Conservation (phyloP, 2,888 invertebrate species). For the Hofmannophila pseudospretella region DNA sequence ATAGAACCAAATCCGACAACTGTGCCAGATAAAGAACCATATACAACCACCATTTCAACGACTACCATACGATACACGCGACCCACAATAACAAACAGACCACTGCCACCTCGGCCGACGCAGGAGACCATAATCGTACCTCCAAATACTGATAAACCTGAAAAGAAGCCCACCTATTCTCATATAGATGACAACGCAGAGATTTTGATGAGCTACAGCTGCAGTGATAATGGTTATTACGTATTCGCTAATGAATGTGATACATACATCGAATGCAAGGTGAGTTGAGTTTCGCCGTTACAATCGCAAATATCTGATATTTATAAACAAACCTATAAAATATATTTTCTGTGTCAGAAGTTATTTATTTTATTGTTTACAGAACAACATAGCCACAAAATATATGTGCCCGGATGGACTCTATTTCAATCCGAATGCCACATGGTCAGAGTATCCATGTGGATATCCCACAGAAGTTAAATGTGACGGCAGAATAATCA, state of each 20-base stretch:
- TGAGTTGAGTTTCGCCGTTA: too few relatives aligned
- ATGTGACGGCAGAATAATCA: constrained; percentile 77
- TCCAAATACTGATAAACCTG: too few relatives aligned
- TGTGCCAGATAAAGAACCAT: too few relatives aligned
- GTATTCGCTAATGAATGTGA: constrained; percentile 81
- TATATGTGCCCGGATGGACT: constrained; percentile 86
- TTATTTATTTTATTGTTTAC: constrained; percentile 2
- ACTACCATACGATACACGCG: too few relatives aligned
- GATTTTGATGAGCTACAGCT: constrained; percentile 17
- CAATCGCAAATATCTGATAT: too few relatives aligned
- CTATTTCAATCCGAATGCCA: constrained; percentile 81
- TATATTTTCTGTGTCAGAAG: too few relatives aligned
- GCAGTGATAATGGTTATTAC: constrained; percentile 34
- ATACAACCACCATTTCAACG: too few relatives aligned
- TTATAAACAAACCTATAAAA: too few relatives aligned
- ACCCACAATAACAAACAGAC: constrained; percentile 7
- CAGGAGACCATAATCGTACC: too few relatives aligned
- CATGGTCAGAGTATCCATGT: constrained; percentile 81
- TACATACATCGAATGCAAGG: constrained; percentile 80
- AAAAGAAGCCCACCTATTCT: neutral
- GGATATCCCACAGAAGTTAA: constrained; percentile 86
- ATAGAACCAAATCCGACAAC: too few relatives aligned
- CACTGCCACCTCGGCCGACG: neutral
- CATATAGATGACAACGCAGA: neutral
- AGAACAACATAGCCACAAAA: constrained; percentile 79